Conservation (phyloP, 2,113 vertebrate species). For the Corythornis madagascariensis region DNA sequence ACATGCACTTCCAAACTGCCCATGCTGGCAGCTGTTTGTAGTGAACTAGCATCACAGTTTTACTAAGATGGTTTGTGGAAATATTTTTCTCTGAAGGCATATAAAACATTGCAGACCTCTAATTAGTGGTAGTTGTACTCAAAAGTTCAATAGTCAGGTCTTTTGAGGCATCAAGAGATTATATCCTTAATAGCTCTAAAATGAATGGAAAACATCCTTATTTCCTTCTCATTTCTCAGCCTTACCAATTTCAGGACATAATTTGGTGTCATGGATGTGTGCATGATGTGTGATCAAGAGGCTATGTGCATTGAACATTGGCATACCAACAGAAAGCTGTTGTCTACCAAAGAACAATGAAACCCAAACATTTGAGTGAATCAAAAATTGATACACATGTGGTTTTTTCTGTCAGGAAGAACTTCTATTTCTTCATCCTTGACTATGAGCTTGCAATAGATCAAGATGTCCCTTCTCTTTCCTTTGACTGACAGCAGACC, state of each 20-base stretch:
- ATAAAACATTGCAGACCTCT: slow-evolving; percentile 12
- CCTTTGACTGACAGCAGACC: slow-evolving; percentile 28
- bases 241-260: background rate
- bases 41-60: background rate
- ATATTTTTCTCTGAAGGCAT: background rate
- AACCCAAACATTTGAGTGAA: background rate
- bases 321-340: background rate
- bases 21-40: background rate
- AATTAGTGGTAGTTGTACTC: background rate
- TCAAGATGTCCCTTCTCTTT: slow-evolving; percentile 23
- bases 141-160: slow-evolving; percentile 19
- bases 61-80: background rate
- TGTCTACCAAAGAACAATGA: background rate
- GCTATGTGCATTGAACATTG: background rate
- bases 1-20: background rate
- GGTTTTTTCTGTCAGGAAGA: background rate
- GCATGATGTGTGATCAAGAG: background rate
- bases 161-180: slow-evolving; percentile 30
- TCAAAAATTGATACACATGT: background rate
- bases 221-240: slow-evolving; percentile 3
- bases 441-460: slow-evolving; percentile 16
- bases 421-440: background rate
- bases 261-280: background rate
- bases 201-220: slow-evolving; percentile 8
- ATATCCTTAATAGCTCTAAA: slow-evolving; percentile 29